Base-by-base conservation (phyloP, 2,888 invertebrate genomes). In the Hermodice carunculata region DNA sequence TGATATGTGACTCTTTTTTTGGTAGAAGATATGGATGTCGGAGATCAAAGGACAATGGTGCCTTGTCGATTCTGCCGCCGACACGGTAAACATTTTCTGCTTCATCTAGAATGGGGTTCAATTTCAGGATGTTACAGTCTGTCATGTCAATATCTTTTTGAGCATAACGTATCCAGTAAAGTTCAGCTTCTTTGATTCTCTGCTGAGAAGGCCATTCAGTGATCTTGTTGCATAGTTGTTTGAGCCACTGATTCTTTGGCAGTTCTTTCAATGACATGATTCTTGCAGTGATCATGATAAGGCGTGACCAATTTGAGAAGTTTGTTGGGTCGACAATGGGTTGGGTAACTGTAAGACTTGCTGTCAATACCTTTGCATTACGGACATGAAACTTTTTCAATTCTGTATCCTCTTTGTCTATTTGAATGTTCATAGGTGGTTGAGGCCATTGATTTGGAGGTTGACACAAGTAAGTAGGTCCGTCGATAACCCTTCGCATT, bases 221-320 rank as follows among this genome's bases (percentile, higher is more conserved):
- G 22, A 57, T 22, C 29, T 49, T 22, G 5, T 5, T 11, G 5
- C 14, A 4, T 17, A 57, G 29, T 8, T 54, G 28, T 8, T 54
- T 57, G 17, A 57, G 22, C 58, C 58, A 57, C 19, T 57, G 58
- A 22, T 49, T 52, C 31, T 57, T 57, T 42, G 58, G 58, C 17
- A 57, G 26, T 4, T 57, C 52, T 11, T 26, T 56, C 58, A 57
- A 31, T 31, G 58, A 57, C 58, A 57, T 5, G 22, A 57, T 31
- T 17, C 58, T 6, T 48, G 58, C 58, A 28, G 58, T 57, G 4
- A 57, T 48, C 51, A 51, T 57, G n/a, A 57, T 19, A 19, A 57
- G 52, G 19, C 58, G 58, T 5, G 58, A n/a, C 58, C 58, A 57
- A 31, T 22, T 54, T 4, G 34, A 37, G 37, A 53, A 53, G n/a